Conservation (phyloP, 2,888 invertebrate genomes). For the Camptogramma bilineatum region DNA sequence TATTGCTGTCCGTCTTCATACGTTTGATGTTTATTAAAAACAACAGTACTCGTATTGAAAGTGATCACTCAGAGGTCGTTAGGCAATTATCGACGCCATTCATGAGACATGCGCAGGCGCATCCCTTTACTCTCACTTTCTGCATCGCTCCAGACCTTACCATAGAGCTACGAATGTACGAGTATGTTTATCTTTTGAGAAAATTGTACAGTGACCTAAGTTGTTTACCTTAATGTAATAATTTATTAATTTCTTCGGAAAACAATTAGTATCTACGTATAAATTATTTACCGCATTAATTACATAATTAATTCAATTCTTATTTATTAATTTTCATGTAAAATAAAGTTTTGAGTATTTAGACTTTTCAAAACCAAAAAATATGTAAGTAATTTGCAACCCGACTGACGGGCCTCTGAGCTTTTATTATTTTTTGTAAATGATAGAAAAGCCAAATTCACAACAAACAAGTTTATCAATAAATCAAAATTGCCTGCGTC, state of each 20-base stretch:
- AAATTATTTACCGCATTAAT: no score
- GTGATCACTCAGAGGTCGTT: constrained; percentile 49
- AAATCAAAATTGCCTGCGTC: not conserved
- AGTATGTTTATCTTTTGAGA: not conserved
- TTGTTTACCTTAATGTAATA: no score
- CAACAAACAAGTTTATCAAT: not conserved
- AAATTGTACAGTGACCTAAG: no score
- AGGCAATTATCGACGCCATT: constrained; percentile 62
- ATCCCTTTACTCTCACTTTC: constrained; percentile 75
- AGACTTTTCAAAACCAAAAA: no score
- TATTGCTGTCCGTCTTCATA: not conserved
- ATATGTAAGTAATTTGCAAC: no score
- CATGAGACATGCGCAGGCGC: constrained; percentile 64
- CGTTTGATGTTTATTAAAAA: not conserved
- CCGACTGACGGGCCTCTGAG: no score
- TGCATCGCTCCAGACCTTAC: constrained; percentile 38
- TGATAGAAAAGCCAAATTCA: not conserved
- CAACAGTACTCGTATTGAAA: constrained; percentile 41
- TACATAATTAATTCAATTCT: no score
- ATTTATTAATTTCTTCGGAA: no score
- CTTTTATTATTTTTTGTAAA: no score
- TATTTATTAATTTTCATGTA: no score
- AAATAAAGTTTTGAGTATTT: no score
- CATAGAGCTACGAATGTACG: constrained; percentile 42
- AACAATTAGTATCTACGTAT: no score